Conservation (phyloP, 2,797 vertebrate genomes). For the Neosalanx taihuensis region DNA sequence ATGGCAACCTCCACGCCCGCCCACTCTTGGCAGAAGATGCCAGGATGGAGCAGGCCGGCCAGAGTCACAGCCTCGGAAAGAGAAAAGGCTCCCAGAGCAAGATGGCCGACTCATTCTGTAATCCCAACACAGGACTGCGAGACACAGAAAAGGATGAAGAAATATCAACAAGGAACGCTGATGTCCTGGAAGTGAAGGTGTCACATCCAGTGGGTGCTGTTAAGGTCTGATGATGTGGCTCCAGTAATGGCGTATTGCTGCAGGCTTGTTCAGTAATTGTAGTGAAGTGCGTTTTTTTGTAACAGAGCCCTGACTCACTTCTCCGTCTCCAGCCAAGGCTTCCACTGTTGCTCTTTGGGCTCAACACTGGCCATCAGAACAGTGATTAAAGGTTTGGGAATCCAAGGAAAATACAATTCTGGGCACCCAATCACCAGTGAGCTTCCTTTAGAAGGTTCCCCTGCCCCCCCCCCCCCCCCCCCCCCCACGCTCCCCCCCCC, state of each 20-base stretch:
- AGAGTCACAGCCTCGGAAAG: slow-evolving; percentile 46
- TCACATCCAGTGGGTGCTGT: slow-evolving; percentile 37
- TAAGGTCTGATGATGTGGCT: slow-evolving; percentile 57
- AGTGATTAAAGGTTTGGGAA: slow-evolving; percentile 52
- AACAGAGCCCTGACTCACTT: slow-evolving; percentile 41
- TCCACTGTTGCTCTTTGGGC: slow-evolving; percentile 43
- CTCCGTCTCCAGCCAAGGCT: slow-evolving; percentile 46
- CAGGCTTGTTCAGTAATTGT: slow-evolving; percentile 41
- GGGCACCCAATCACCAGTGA: slow-evolving; percentile 59
- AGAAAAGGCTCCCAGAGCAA: slow-evolving; percentile 46
- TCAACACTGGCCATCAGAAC: slow-evolving; percentile 54
- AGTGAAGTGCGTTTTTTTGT: slow-evolving; percentile 43
- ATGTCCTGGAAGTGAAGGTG: slow-evolving; percentile 37
- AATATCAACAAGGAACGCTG: slow-evolving; percentile 43
- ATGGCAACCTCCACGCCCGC: slow-evolving; percentile 17
- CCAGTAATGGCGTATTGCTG: slow-evolving; percentile 50
- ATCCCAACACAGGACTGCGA: slow-evolving; percentile 23
- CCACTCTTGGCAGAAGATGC: slow-evolving; percentile 43
- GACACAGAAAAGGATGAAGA: slow-evolving; percentile 16
- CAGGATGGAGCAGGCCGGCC: slow-evolving; percentile 51
- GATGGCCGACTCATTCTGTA: slow-evolving; percentile 46
- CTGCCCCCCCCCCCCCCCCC: slow-evolving; percentile 18
- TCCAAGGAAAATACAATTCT: slow-evolving; percentile 70
- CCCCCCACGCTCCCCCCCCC: too few species aligned
- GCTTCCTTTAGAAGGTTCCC: slow-evolving; percentile 64